Evolutionary conservation across 1,140 invertebrate species (phyloP).

Genomic region (Hyphantria cunea): DNA sequence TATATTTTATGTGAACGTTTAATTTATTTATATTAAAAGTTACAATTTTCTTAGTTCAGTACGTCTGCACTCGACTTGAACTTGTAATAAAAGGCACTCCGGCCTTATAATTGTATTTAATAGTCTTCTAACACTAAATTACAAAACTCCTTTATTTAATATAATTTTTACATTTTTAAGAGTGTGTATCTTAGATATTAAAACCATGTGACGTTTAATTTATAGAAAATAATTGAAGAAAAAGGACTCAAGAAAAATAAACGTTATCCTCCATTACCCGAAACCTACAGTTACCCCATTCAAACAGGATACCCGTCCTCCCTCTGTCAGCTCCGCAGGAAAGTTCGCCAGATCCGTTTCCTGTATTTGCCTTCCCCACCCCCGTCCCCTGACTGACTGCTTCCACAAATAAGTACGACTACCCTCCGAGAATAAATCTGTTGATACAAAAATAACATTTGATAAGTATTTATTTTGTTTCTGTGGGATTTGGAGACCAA

Average conservation of each 20-base stretch:
- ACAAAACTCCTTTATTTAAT: too few relatives aligned
- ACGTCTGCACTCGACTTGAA: too few relatives aligned
- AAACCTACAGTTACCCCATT: slow-evolving; percentile 49
- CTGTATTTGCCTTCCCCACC: slow-evolving; percentile 67
- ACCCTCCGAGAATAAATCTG: slow-evolving; percentile 48
- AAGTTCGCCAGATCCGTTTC: slow-evolving; percentile 72
- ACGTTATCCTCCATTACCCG: slow-evolving; percentile 3
- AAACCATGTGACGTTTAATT: not conserved
- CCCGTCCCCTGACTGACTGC: slow-evolving; percentile 41
- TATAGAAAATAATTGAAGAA: not conserved
- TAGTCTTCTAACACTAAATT: too few relatives aligned
- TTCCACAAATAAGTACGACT: slow-evolving; percentile 64
- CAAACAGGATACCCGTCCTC: slow-evolving; percentile 43
- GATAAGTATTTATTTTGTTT: slow-evolving; percentile 17
- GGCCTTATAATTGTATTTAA: too few relatives aligned
- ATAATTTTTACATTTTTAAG: too few relatives aligned
- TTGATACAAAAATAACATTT: slow-evolving; percentile 39
- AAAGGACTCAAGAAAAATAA: too few relatives aligned
- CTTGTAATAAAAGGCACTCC: too few relatives aligned
- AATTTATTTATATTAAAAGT: too few relatives aligned
- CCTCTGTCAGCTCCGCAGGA: slow-evolving; percentile 58
- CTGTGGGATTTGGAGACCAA: not conserved
- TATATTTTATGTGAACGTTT: too few relatives aligned
- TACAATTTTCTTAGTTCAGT: too few relatives aligned
- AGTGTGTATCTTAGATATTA: not conserved